Base-by-base conservation (phyloP, 1,140 invertebrate species). In the Telenomus remus region DNA sequence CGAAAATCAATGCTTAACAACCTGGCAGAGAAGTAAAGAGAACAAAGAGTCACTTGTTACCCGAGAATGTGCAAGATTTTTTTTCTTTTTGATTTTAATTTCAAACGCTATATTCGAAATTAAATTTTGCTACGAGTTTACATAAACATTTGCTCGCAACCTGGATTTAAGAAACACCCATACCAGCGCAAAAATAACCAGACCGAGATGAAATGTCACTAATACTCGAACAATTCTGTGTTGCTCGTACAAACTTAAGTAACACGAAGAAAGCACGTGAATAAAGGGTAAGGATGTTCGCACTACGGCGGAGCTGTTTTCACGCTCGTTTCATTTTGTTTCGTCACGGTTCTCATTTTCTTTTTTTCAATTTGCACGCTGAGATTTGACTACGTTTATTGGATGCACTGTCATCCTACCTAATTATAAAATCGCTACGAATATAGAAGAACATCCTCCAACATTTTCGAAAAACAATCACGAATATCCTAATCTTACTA, bases 81-180 rank as follows among this genome's bases (percentile, higher is more conserved):
- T n/a, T n/a, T n/a, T 12, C 60, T 50, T 60, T 55, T 73, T 27
- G 49, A 48, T 73, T 73, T 73, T 73, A 60, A 65, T 73, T 73
- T 60, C 65, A 65, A 65, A 73, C 70, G 65, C 55, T 65, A 37
- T 19, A 44, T 55, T 64, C 44, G 55, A n/a, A 53, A 59, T 60
- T 37, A 60, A 73, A 73, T 72, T 64, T 43, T 60, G 51, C n/a
- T n/a, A n/a, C 59, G 60, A 14, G 59, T 53, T 39, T 63, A 57
- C 48, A 48, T 47, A 47, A 46, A 14, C 14, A 49, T 48, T 53
- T 34, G 53, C 39, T 70, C 33, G 68, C 47, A 50, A 47, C 14
- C 11, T n/a, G 57, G 53, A 51, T 63, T 71, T 39, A 57, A 56
- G 59, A 63, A 63, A 71, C 48, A 35, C 53, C 63, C 43, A 53